phyloP scores from a whole-genome alignment of 2,888 invertebrate species.

The Mesorhabditis spiculigera region DNA sequence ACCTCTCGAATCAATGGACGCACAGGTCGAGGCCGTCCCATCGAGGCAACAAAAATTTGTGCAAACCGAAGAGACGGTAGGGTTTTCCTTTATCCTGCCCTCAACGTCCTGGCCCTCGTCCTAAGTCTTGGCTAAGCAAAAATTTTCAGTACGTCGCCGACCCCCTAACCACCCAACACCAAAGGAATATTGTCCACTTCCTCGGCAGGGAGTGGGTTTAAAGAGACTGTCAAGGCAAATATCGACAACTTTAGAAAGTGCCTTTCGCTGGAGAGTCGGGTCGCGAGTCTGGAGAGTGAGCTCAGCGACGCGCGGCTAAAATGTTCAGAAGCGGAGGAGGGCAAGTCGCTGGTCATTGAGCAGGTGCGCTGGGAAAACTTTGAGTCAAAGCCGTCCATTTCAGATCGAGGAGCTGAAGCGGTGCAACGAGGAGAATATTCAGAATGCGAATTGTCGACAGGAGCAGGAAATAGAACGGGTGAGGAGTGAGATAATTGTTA shows the following conservation, averaged over 20 bases:
- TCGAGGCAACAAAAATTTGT: background rate
- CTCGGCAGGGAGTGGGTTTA: background rate
- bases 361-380: background rate
- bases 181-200: background rate
- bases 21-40: slow-evolving; percentile 1
- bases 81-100: background rate
- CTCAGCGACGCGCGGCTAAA: background rate
- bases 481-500: background rate
- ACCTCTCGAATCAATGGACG: slow-evolving; percentile 4
- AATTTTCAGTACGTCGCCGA: background rate
- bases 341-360: no score
- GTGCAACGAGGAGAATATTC: slow-evolving; percentile 13
- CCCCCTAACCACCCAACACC: background rate
- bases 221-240: background rate
- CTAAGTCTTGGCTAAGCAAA: background rate
- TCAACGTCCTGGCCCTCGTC: background rate
- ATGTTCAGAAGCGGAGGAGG: background rate
- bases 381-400: background rate
- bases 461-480: slow-evolving; percentile 14
- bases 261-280: background rate
- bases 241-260: background rate
- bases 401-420: slow-evolving; percentile 14
- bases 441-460: slow-evolving; percentile 9
- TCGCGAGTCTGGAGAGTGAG: background rate
- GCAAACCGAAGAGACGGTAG: background rate